Conservation (phyloP, 92 coral and sea anemone species). For the Plumapathes pennacea region DNA sequence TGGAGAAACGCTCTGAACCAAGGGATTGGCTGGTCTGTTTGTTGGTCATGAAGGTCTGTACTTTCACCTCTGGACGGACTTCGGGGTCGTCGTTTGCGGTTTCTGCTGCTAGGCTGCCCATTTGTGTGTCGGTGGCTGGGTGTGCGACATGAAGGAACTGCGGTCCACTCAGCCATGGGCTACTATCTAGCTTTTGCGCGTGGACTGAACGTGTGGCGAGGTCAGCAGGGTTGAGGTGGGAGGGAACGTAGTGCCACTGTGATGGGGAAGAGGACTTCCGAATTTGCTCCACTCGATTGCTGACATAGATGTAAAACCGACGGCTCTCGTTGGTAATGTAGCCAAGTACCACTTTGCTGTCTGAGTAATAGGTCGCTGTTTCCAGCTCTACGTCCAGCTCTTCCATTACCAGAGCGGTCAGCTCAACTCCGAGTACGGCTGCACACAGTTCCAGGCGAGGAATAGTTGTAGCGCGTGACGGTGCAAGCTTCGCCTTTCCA, state of each 20-base stretch:
- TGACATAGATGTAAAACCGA: constrained; percentile 39
- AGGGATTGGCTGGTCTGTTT: constrained; percentile 8
- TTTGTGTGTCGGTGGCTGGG: not conserved
- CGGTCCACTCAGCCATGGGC: constrained; percentile 8
- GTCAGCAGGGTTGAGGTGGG: constrained; percentile 30
- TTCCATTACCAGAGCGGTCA: constrained; percentile 1
- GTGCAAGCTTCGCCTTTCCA: constrained; percentile 58
- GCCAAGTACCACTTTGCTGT: constrained; percentile 34
- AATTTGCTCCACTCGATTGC: constrained; percentile 25
- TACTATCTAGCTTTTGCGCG: constrained; percentile 12
- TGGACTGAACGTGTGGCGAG: constrained; percentile 17
- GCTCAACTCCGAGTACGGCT: constrained; percentile 32
- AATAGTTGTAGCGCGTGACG: constrained; percentile 30
- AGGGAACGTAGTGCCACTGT: constrained; percentile 23
- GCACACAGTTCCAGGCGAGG: constrained; percentile 50
- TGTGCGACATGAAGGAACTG: constrained; percentile 1
- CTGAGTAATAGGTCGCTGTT: constrained; percentile 6
- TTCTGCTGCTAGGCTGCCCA: constrained; percentile 1
- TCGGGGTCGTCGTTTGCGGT: constrained; percentile 21
- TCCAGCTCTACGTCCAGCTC: constrained; percentile 11
- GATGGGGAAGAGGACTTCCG: constrained; percentile 16
- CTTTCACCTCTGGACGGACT: constrained; percentile 25
- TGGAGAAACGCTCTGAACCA: constrained; percentile 21
- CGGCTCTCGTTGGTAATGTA: constrained; percentile 22
- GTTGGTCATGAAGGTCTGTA: constrained; percentile 1